phyloP scores from a whole-genome alignment of 2,888 invertebrate species.

The Habroteleia sp. region DNA sequence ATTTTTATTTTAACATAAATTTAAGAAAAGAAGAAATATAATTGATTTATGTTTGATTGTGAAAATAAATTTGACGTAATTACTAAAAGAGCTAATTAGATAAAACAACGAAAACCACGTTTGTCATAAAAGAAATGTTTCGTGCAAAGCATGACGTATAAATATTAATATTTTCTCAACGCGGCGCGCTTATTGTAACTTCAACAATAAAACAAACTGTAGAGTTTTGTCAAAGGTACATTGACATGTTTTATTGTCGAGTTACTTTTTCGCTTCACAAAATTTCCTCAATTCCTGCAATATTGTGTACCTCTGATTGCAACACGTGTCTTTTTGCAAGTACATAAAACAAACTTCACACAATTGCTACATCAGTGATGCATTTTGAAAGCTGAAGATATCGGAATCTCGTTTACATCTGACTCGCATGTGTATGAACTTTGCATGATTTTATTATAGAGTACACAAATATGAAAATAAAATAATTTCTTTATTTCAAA shows the following conservation, averaged over 20 bases:
- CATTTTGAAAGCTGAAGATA: slow-evolving; percentile 52
- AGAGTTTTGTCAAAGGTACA: slow-evolving; percentile 10
- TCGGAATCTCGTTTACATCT: slow-evolving; percentile 53
- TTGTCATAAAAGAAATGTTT: slow-evolving; percentile 5
- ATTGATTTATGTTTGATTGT: too few relatives aligned
- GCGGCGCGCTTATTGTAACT: slow-evolving; percentile 27
- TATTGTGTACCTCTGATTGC: slow-evolving; percentile 47
- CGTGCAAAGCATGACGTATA: slow-evolving; percentile 14
- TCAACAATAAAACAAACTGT: slow-evolving; percentile 35
- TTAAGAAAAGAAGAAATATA: too few relatives aligned
- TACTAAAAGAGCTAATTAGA: too few relatives aligned
- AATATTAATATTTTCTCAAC: slow-evolving; percentile 38
- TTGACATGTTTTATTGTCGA: slow-evolving; percentile 44
- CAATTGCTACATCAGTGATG: slow-evolving; percentile 41
- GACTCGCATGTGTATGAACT: slow-evolving; percentile 16
- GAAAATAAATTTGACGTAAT: too few relatives aligned
- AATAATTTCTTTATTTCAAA: slow-evolving; percentile 12
- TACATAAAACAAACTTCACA: slow-evolving; percentile 53
- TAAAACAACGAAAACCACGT: too few relatives aligned
- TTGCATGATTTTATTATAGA: slow-evolving; percentile 42
- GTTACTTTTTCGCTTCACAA: slow-evolving; percentile 52
- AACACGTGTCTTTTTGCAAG: slow-evolving; percentile 44
- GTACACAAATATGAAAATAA: slow-evolving; percentile 26
- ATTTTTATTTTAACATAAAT: too few relatives aligned
- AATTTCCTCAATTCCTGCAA: slow-evolving; percentile 40